Percentiles rank a stretch among this genome's conserved stretches.
Conservation (phyloP, 2,888 invertebrate genomes). For the Limnephilus lunatus region DNA sequence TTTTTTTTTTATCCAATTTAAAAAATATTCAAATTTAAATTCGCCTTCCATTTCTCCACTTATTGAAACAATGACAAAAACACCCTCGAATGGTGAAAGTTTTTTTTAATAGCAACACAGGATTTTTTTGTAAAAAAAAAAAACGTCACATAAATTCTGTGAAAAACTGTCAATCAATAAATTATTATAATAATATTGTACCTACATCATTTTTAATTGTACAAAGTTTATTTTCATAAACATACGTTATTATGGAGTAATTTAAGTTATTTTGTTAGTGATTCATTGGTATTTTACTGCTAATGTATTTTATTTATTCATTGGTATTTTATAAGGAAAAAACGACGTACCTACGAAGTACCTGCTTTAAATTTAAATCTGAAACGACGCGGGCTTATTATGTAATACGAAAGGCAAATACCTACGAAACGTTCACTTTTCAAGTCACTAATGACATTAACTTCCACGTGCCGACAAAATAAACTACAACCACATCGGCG, state of each 20-base stretch:
- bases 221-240: background rate
- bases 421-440: background rate
- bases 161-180: no score
- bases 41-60: no score
- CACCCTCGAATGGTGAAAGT: no score
- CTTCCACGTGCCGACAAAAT: background rate
- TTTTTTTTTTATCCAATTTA: no score
- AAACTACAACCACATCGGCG: background rate
- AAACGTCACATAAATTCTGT: no score
- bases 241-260: no score
- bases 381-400: background rate
- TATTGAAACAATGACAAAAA: no score
- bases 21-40: no score
- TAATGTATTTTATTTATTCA: background rate
- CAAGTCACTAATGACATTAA: background rate
- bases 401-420: background rate
- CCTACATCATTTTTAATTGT: background rate
- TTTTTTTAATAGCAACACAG: no score
- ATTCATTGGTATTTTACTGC: background rate
- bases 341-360: background rate
- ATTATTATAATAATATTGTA: no score
- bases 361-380: background rate
- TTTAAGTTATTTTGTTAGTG: background rate
- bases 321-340: background rate
- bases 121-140: no score